These are phyloP conservation scores for Apamea crenata DNA, from an alignment of 2,888 invertebrate genomes.

Conservation along the genomic window DNA sequence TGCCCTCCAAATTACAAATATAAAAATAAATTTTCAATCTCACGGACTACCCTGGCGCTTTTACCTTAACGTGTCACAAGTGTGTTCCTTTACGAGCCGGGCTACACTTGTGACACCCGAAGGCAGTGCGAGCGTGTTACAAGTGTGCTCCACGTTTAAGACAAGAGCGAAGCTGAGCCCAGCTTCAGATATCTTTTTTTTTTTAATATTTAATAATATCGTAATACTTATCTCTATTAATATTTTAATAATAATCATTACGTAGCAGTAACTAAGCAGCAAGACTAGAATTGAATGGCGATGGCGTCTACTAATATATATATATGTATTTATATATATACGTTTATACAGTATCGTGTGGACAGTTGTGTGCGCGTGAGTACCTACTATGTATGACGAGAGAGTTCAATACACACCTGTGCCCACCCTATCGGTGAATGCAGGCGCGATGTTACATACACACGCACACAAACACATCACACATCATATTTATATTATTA, in stretches of 20 bases:
- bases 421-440: background rate
- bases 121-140: slow-evolving; percentile 20
- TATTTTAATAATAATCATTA: slow-evolving; percentile 79
- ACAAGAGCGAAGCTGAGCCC: slow-evolving; percentile 40
- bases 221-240: slow-evolving; percentile 81
- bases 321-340: slow-evolving; percentile 76
- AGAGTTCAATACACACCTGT: background rate
- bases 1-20: background rate
- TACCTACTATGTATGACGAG: background rate
- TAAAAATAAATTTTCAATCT: background rate
- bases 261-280: slow-evolving; percentile 84
- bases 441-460: background rate
- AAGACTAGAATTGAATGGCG: slow-evolving; percentile 88
- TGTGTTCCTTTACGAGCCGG: background rate
- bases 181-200: slow-evolving; percentile 40
- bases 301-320: slow-evolving; percentile 82
- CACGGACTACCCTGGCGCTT: background rate
- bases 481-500: slow-evolving; percentile 19
- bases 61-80: background rate
- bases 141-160: slow-evolving; percentile 18
- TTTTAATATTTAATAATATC: slow-evolving; percentile 74
- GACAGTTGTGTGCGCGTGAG: slow-evolving; percentile 3
- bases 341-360: slow-evolving; percentile 61
- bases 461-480: slow-evolving; percentile 25
- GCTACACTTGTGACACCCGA: slow-evolving; percentile 25